phyloP scores from a whole-genome alignment of 2,888 invertebrate species.

The Luffia ferchaultella region DNA sequence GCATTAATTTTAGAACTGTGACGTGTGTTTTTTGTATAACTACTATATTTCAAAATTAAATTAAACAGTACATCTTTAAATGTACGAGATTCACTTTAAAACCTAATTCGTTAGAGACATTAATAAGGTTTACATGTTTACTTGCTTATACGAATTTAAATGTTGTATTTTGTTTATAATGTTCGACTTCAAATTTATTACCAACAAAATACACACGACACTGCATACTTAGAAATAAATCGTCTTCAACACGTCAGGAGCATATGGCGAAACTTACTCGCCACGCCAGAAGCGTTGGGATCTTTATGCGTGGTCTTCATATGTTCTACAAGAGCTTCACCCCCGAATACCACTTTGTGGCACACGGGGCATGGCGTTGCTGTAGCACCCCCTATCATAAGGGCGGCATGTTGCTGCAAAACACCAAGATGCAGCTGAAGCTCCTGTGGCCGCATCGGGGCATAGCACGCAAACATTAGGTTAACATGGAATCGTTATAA shows the following conservation, averaged over 20 bases:
- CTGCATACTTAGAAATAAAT: neutral
- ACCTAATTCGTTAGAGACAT: no score
- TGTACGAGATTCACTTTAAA: no score
- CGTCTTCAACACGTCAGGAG: neutral
- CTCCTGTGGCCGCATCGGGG: slow-evolving; percentile 70
- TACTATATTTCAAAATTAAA: no score
- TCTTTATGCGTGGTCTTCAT: slow-evolving; percentile 97
- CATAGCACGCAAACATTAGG: slow-evolving; percentile 40
- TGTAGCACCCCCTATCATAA: slow-evolving; percentile 90
- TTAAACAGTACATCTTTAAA: no score
- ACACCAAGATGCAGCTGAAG: slow-evolving; percentile 93
- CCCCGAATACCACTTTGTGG: slow-evolving; percentile 93
- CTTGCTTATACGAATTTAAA: no score
- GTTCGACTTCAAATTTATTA: no score
- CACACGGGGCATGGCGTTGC: slow-evolving; percentile 93
- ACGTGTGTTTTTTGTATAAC: no score
- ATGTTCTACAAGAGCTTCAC: slow-evolving; percentile 93
- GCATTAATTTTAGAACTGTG: no score
- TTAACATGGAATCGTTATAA: no score
- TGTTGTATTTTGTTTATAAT: no score
- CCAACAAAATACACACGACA: neutral
- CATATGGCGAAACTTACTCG: slow-evolving; percentile 75
- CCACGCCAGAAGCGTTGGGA: slow-evolving; percentile 86
- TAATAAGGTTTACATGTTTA: no score
- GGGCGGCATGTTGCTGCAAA: slow-evolving; percentile 94